Percentiles rank a stretch among this genome's conserved stretches.
Conservation (phyloP, 1,140 invertebrate genomes). For the Pinna nobilis region DNA sequence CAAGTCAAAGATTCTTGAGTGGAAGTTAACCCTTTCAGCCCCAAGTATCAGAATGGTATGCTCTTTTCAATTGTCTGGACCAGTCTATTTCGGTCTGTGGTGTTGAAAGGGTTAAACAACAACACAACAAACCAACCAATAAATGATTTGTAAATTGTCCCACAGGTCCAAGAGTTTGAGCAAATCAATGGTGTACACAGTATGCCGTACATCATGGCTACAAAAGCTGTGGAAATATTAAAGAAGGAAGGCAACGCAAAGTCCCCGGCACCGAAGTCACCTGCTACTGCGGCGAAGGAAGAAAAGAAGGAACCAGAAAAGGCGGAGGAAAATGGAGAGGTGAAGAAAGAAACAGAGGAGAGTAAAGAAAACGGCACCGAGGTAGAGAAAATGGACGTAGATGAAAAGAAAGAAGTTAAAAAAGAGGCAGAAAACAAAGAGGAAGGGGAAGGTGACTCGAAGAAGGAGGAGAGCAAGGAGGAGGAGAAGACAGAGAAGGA, state of each 20-base stretch:
- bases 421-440: conserved; percentile 73
- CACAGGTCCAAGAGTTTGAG: conserved; percentile 95
- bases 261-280: conserved; percentile 73
- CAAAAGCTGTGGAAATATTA: conserved; percentile 79
- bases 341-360: conserved; percentile 42
- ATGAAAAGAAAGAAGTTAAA: conserved; percentile 56
- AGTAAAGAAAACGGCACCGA: conserved; percentile 74
- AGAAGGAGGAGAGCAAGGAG: conserved; percentile 24
- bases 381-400: conserved; percentile 49
- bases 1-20: no score
- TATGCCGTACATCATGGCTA: conserved; percentile 88
- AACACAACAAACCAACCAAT: no score
- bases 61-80: no score
- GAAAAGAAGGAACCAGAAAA: conserved; percentile 28
- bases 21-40: no score
- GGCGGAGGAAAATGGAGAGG: conserved; percentile 39
- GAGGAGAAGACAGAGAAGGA: conserved; percentile 30
- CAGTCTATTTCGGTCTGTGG: no score
- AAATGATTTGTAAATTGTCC: neutral
- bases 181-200: conserved; percentile 98
- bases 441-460: conserved; percentile 64
- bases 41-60: no score
- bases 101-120: no score
- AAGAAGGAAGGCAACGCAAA: conserved; percentile 79
- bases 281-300: conserved; percentile 42